Percentiles rank a stretch among this genome's conserved stretches.
These are phyloP conservation scores for Oscheius sp. DNA, from an alignment of 2,888 invertebrate species.

Conservation along the genomic window DNA sequence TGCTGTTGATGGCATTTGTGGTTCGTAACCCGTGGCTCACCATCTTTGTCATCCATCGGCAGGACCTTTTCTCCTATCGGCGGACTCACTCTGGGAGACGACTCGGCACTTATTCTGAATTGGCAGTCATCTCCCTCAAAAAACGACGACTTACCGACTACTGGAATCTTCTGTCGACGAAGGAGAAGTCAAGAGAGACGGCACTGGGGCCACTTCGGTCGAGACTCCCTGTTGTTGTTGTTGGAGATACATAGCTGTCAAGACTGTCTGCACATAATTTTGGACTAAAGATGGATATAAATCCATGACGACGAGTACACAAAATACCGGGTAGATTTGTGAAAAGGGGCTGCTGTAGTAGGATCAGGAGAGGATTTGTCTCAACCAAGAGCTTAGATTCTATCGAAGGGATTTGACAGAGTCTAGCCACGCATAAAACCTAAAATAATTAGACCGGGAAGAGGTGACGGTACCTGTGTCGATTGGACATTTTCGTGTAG, in stretches of 20 bases:
- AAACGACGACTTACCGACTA: constrained; percentile 8
- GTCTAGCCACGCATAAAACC: constrained; percentile 39
- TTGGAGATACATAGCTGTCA: constrained; percentile 30
- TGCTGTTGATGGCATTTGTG: neutral
- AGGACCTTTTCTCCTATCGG: constrained; percentile 58
- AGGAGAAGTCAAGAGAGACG: constrained; percentile 23
- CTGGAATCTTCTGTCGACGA: constrained; percentile 29
- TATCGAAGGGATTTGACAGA: constrained; percentile 38
- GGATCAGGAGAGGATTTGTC: constrained; percentile 32
- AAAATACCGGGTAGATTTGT: constrained; percentile 8
- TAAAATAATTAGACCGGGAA: constrained; percentile 22
- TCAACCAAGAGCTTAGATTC: constrained; percentile 37
- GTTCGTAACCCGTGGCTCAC: constrained; percentile 34
- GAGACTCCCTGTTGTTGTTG: neutral
- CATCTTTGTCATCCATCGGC: constrained; percentile 71
- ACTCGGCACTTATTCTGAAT: constrained; percentile 20
- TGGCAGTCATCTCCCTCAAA: neutral
- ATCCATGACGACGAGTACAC: neutral
- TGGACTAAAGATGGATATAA: constrained; percentile 2
- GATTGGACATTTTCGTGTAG: constrained; percentile 36
- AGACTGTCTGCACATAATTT: constrained; percentile 34
- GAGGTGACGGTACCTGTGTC: constrained; percentile 44
- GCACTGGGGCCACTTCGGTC: neutral
- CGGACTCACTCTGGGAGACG: constrained; percentile 46
- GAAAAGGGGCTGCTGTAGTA: constrained; percentile 26